Conservation (phyloP, 2,888 invertebrate species). For the Allophyes oxyacanthae region DNA sequence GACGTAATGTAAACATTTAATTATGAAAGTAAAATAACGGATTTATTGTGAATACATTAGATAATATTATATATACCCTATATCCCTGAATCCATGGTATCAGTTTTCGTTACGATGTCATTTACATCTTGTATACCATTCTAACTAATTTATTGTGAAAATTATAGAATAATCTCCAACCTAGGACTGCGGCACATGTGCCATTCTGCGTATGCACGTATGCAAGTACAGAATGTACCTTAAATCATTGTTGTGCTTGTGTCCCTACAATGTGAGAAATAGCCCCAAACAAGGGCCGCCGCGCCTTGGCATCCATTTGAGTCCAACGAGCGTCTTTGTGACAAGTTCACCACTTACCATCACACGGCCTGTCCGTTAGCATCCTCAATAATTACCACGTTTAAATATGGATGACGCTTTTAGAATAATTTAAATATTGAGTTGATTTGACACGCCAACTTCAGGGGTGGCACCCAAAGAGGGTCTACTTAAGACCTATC, state of each 20-base stretch:
- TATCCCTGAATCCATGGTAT: no score
- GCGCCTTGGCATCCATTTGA: conserved; percentile 46
- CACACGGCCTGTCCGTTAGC: conserved; percentile 19
- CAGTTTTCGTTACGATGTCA: no score
- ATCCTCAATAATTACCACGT: conserved; percentile 32
- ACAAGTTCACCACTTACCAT: conserved; percentile 46
- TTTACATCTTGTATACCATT: no score
- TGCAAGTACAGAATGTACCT: conserved; percentile 1
- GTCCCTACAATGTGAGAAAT: conserved; percentile 26
- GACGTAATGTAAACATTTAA: no score
- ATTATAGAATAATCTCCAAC: no score
- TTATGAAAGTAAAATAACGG: no score
- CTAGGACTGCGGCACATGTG: no score
- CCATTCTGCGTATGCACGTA: no score
- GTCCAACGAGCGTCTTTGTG: conserved; percentile 34
- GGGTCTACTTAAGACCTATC: conserved; percentile 52
- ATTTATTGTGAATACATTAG: no score
- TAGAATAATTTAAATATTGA: conserved; percentile 51
- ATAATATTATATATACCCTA: no score
- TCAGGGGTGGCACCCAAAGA: conserved; percentile 22
- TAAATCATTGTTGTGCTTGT: conserved; percentile 34
- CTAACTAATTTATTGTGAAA: no score
- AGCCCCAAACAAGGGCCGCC: conserved; percentile 30
- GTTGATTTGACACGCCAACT: conserved; percentile 47
- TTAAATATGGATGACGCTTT: conserved; percentile 55